Percentiles rank a stretch among this genome's conserved stretches.
phyloP scores from a whole-genome alignment of 2,797 vertebrate genomes.

The Brotogeris chrysoptera region DNA sequence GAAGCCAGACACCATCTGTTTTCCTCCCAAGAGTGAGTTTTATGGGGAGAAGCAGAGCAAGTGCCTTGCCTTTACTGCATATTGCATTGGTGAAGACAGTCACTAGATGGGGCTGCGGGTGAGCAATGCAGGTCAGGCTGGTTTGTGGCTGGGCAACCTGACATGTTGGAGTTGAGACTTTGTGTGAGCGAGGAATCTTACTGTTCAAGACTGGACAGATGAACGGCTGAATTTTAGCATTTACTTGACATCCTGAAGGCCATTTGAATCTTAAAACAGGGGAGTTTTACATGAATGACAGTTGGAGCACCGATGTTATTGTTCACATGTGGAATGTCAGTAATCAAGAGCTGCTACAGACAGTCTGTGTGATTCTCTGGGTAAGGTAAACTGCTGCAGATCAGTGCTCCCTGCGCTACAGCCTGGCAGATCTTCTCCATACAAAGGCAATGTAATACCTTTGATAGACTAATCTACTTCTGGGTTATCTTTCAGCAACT shows the following conservation, averaged over 20 bases:
- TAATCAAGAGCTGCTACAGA: background rate
- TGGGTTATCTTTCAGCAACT: background rate
- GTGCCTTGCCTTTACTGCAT: background rate
- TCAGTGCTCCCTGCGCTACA: too few relatives aligned
- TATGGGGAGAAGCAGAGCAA: background rate
- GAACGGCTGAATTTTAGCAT: background rate
- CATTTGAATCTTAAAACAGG: background rate
- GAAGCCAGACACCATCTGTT: background rate
- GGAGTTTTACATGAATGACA: background rate
- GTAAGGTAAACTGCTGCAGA: background rate
- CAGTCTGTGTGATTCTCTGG: background rate
- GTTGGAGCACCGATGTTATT: rapidly evolving
- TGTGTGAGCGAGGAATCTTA: background rate
- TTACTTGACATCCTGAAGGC: background rate
- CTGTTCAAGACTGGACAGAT: background rate
- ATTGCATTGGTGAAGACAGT: background rate
- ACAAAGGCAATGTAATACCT: background rate
- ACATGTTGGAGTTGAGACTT: background rate
- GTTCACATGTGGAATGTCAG: background rate
- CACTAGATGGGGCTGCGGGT: conserved; percentile 35
- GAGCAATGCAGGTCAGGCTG: background rate
- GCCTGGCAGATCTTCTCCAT: background rate
- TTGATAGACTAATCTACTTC: background rate
- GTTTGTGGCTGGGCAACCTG: background rate
- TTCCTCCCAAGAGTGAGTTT: background rate